Conservation (phyloP, 1,140 invertebrate species). For the Pseudomyrmex pallidus region DNA sequence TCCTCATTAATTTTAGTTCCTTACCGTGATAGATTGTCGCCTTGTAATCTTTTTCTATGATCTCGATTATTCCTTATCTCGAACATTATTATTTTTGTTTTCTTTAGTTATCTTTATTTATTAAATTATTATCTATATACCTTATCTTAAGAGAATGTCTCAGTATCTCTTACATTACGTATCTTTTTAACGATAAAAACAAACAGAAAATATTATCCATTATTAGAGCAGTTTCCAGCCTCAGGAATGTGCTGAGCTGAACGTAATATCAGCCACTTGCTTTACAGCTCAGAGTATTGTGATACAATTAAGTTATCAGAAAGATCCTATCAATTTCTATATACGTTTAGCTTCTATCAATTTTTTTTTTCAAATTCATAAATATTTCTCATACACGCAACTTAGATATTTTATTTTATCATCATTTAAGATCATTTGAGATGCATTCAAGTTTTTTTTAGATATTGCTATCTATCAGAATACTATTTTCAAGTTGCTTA, state of each 20-base stretch:
- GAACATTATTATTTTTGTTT: too few relatives aligned
- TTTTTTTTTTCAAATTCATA: neutral
- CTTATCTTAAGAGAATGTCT: too few relatives aligned
- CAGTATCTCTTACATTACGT: too few relatives aligned
- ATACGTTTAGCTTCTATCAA: neutral
- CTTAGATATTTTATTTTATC: neutral
- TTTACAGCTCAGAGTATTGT: neutral
- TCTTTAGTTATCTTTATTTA: too few relatives aligned
- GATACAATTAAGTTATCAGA: neutral
- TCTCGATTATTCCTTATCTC: too few relatives aligned
- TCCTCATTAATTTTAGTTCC: neutral
- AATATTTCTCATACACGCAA: neutral
- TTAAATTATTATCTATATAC: too few relatives aligned
- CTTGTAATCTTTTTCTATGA: too few relatives aligned
- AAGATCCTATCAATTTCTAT: neutral
- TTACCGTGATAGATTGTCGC: neutral
- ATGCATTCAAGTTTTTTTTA: neutral
- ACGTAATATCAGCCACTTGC: neutral
- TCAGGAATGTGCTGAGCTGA: conserved; percentile 9
- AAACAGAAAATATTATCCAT: neutral
- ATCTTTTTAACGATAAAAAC: too few relatives aligned
- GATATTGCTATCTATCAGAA: neutral
- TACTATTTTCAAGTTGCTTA: conserved; percentile 6
- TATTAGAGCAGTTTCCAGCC: neutral
- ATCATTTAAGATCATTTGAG: neutral